Conservation (phyloP, 2,113 vertebrate genomes). For the Strix uralensis region DNA sequence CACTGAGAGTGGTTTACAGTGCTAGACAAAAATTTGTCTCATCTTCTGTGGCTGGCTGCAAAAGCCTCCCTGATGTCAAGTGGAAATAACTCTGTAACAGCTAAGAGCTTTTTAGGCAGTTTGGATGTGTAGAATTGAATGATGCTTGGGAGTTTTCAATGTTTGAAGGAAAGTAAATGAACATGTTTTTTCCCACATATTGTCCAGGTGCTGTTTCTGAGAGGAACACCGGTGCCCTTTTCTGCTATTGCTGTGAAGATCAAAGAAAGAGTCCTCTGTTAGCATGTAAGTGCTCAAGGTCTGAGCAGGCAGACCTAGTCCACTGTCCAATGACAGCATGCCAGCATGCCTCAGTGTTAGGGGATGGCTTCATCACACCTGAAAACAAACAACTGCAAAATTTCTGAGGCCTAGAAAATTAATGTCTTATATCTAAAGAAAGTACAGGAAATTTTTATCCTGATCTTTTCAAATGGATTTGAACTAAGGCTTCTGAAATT, state of each 20-base stretch:
- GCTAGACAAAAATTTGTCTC: neutral
- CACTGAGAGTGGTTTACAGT: neutral
- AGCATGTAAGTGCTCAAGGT: neutral
- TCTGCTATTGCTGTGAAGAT: neutral
- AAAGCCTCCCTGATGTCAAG: neutral
- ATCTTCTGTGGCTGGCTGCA: neutral
- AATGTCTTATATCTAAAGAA: neutral
- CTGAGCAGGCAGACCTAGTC: neutral
- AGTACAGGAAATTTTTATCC: neutral
- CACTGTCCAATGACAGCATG: too few species aligned
- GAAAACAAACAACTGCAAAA: neutral
- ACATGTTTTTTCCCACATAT: neutral
- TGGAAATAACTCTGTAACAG: neutral
- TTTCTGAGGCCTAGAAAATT: neutral
- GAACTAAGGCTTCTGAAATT: neutral
- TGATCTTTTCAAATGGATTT: neutral
- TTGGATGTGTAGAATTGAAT: neutral
- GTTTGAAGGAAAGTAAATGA: neutral
- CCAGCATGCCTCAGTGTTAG: too few species aligned
- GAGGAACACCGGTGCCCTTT: neutral
- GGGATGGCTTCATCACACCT: neutral
- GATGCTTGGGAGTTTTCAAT: neutral
- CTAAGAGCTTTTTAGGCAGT: neutral
- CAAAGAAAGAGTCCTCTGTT: neutral
- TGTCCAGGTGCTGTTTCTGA: neutral